These are phyloP conservation scores for Saccopteryx bilineata DNA, from an alignment of 2,113 vertebrate genomes.

Conservation along the genomic window DNA sequence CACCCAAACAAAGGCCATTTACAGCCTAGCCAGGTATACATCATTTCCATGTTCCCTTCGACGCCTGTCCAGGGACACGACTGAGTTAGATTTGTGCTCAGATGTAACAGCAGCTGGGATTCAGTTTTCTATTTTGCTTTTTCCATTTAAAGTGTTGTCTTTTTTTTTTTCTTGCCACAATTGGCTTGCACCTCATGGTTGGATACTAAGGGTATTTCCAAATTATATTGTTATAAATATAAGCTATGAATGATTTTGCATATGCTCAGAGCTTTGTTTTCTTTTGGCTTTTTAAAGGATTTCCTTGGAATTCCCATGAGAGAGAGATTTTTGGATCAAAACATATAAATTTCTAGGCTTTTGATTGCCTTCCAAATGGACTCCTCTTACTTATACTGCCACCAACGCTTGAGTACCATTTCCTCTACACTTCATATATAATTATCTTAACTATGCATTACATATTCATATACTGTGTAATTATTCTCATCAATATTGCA, in stretches of 20 bases:
- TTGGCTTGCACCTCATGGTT: neutral
- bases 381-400: neutral
- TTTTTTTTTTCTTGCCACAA: neutral
- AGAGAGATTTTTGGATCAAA: neutral
- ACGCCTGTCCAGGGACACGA: neutral
- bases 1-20: neutral
- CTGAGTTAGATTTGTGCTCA: neutral
- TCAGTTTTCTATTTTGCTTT: neutral
- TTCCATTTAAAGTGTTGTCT: neutral
- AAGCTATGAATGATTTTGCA: neutral
- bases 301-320: constrained; percentile 52
- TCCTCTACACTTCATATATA: neutral
- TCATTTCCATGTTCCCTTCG: neutral
- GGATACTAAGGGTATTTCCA: constrained; percentile 43
- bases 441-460: neutral
- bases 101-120: neutral
- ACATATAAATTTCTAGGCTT: neutral
- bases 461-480: neutral
- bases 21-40: neutral
- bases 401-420: neutral
- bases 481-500: constrained; percentile 19
- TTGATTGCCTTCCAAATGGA: constrained; percentile 4
- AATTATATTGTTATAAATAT: neutral
- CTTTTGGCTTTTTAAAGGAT: constrained; percentile 33
- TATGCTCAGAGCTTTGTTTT: neutral